Conservation (phyloP, 2,113 vertebrate genomes). For the Neofelis nebulosa region DNA sequence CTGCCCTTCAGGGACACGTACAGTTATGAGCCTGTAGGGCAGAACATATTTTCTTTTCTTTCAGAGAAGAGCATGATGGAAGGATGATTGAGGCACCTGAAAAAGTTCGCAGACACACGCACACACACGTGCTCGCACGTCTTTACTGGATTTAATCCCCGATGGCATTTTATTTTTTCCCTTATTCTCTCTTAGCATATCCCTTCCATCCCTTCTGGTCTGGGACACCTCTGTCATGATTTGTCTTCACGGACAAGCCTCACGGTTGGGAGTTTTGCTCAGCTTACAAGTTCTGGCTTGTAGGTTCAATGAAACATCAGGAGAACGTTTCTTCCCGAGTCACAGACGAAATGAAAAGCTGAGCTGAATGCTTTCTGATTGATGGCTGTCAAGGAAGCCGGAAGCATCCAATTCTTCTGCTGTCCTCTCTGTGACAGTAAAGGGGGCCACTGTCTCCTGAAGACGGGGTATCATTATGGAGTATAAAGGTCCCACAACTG, state of each 20-base stretch:
- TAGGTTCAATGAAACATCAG: background rate
- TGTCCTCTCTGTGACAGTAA: background rate
- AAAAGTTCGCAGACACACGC: background rate
- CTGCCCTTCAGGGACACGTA: no score
- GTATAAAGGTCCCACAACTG: background rate
- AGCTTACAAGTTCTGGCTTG: background rate
- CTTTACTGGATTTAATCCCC: background rate
- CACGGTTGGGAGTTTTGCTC: background rate
- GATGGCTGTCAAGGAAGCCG: background rate
- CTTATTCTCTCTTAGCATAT: background rate
- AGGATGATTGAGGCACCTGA: background rate
- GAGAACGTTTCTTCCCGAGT: background rate
- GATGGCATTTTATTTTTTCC: background rate
- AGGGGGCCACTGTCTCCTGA: background rate
- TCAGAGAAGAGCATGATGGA: background rate
- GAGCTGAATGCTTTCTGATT: background rate
- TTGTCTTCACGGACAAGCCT: background rate
- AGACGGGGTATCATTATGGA: background rate
- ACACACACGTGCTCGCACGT: no score
- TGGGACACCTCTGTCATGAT: background rate
- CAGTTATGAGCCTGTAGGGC: background rate
- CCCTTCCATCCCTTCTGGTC: background rate
- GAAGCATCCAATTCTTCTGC: background rate
- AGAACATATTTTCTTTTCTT: background rate
- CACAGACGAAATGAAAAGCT: background rate